Evolutionary conservation across 2,113 vertebrate genomes (phyloP).

Genomic region (Ceuthmochares aereus): DNA sequence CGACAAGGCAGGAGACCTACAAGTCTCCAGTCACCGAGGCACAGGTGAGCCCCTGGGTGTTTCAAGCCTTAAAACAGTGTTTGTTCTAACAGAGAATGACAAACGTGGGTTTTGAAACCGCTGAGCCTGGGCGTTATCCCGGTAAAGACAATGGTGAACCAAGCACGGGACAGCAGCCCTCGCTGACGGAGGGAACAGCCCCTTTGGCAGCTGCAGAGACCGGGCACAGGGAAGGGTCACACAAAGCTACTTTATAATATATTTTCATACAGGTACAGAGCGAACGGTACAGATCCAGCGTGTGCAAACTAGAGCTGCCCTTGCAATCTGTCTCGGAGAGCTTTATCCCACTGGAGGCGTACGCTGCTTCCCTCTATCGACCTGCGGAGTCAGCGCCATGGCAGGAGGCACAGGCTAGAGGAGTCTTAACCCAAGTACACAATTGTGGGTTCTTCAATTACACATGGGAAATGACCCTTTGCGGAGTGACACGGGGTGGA

Average conservation of each 20-base stretch:
- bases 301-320: neutral
- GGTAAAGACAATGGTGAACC: rapidly evolving
- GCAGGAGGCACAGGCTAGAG: neutral
- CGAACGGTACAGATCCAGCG: rapidly evolving
- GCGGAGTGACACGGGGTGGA: neutral
- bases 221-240: neutral
- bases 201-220: neutral
- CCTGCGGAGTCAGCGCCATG: neutral
- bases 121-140: neutral
- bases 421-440: neutral
- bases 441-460: neutral
- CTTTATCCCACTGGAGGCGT: neutral
- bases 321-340: neutral
- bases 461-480: neutral
- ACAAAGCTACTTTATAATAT: neutral
- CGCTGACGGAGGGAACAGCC: no score
- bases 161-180: no score
- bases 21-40: no score
- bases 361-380: neutral
- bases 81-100: neutral
- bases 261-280: neutral
- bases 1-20: rapidly evolving
- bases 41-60: neutral
- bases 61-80: neutral
- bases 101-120: rapidly evolving